phyloP scores from a whole-genome alignment of 2,797 vertebrate genomes.

The Simalia tracyae region DNA sequence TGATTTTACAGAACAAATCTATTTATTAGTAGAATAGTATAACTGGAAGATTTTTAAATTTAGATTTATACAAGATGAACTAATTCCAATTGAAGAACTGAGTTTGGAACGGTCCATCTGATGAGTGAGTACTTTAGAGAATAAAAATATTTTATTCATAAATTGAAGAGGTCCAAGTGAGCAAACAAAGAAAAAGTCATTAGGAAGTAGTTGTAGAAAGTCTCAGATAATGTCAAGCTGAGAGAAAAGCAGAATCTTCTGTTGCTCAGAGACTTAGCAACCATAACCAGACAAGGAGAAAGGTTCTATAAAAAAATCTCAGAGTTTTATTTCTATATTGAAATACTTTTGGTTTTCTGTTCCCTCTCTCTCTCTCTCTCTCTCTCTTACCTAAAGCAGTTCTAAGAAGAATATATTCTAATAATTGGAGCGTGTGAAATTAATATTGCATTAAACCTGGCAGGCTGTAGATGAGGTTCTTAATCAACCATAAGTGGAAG shows the following conservation, averaged over 20 bases:
- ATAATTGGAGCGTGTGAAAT: neutral
- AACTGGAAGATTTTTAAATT: constrained; percentile 52
- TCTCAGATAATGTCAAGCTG: constrained; percentile 54
- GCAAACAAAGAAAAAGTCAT: constrained; percentile 58
- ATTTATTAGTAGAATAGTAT: constrained; percentile 53
- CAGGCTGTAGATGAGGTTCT: no score
- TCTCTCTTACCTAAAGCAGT: neutral
- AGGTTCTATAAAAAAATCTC: neutral
- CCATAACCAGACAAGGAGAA: neutral
- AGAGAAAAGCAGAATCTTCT: constrained; percentile 37
- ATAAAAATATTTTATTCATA: constrained; percentile 51
- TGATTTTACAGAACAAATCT: constrained; percentile 44
- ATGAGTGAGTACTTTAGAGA: constrained; percentile 49
- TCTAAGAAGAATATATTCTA: neutral
- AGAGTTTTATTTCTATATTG: constrained; percentile 7
- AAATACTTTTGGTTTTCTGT: constrained; percentile 6
- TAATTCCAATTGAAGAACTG: constrained; percentile 60
- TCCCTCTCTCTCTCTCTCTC: neutral
- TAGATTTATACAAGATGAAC: constrained; percentile 58
- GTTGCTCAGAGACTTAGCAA: constrained; percentile 39
- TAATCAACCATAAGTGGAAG: no score
- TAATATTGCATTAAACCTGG: no score
- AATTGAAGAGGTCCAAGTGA: constrained; percentile 40
- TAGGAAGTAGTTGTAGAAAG: constrained; percentile 53
- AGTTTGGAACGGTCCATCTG: constrained; percentile 55